These are phyloP conservation scores for Sinocyclocheilus anophthalmus DNA, from an alignment of 2,113 vertebrate species.

Conservation along the genomic window DNA sequence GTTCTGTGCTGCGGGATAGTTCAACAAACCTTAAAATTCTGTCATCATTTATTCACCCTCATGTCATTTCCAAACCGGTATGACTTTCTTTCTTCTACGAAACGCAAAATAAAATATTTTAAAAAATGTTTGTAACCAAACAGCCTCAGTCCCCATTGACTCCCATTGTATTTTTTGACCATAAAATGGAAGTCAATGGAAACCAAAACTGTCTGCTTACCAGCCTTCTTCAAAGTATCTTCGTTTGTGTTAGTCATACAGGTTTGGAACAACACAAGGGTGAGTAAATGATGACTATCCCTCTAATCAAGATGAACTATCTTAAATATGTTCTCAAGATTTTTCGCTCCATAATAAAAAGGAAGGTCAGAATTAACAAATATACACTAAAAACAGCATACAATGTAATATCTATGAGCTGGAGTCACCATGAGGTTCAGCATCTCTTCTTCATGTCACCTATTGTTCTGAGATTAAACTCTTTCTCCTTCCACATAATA, in stretches of 20 bases:
- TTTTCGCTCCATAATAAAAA: neutral
- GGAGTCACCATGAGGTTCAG: neutral
- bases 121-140: neutral
- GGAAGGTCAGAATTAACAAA: neutral
- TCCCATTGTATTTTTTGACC: neutral
- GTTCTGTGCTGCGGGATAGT: neutral
- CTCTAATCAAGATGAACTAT: neutral
- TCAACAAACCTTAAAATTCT: neutral
- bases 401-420: neutral
- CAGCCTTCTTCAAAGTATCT: neutral
- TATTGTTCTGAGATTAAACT: slow-evolving; percentile 21
- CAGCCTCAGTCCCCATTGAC: neutral
- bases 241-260: neutral
- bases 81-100: neutral
- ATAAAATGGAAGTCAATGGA: neutral
- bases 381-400: neutral
- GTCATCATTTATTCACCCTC: neutral
- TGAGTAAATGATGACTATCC: neutral
- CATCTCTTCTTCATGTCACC: slow-evolving; percentile 20
- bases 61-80: neutral
- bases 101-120: neutral
- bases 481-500: slow-evolving; percentile 21
- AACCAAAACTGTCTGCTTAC: neutral
- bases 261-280: neutral
- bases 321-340: neutral